Base-by-base conservation (phyloP, 2,888 invertebrate species). In the Mongoloraphidia duomilia region DNA sequence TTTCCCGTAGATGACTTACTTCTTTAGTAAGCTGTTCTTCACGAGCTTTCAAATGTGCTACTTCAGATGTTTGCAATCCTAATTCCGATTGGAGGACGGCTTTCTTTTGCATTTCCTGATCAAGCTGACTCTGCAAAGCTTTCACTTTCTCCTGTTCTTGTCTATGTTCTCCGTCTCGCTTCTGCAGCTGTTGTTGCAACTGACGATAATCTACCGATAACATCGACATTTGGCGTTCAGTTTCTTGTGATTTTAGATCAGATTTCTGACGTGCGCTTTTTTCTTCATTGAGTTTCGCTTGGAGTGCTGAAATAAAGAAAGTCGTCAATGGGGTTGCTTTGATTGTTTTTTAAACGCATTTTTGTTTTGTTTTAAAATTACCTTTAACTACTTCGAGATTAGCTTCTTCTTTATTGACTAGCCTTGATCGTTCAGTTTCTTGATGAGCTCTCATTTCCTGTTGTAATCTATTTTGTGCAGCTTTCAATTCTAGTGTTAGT, bases 211-310 rank as follows among this genome's bases (percentile, higher is more conserved):
- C 96, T 2, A 96, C 92, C 14, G 87, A 86, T 35, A 95, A 73
- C 87, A 94, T 94, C 10, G 90, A 93, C 64, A 93, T 86, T 67
- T 93, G 91, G 1, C 95, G 77, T 65, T 96, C 95, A 60, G 90
- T 88, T 65, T 94, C 93, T 68, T 96, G 90, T 12, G 83, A 84
- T 52, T 81, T 78, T 43, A 87, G 75, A 64, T 96, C 95, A 0
- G 90, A 83, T 57, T 87, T 83, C 63, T 91, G 90, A 44, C 93
- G 75, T 5, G 84, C 82, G 47, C 77, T 76, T 64, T 91, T 92
- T 68, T 96, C 95, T 65, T 92, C 91, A 59, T 87, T 91, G 52
- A 94, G 69, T 72, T 93, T 94, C 39, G 82, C 79, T 76, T 95
- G 93, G 58, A 96, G 74, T 51, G 90, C 93, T 89, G 69, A 55